Conservation (phyloP, 2,113 vertebrate genomes). For the Eurystomus gularis region DNA sequence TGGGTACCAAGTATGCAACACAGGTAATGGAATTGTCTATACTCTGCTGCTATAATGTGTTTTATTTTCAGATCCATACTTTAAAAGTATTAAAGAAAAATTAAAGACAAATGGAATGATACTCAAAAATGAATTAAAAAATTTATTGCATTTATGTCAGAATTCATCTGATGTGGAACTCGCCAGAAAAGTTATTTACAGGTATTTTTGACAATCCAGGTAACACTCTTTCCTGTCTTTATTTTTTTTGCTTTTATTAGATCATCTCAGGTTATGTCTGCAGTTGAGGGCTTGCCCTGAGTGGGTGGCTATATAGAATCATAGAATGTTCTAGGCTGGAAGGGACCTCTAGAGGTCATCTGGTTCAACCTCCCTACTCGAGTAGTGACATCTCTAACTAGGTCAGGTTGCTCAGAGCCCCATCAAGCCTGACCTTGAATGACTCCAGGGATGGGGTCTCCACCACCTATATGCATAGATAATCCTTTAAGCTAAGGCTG, state of each 20-base stretch:
- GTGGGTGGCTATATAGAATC: background rate
- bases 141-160: conserved; percentile 86
- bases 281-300: background rate
- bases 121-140: conserved; percentile 82
- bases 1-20: background rate
- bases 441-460: too few relatives aligned
- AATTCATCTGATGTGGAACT: conserved; percentile 79
- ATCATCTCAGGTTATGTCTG: background rate
- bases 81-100: conserved; percentile 80
- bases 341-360: too few relatives aligned
- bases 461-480: background rate
- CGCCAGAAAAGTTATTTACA: conserved; percentile 84
- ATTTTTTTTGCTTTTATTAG: background rate
- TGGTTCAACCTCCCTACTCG: too few relatives aligned
- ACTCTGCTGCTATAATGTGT: background rate
- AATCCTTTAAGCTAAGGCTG: background rate
- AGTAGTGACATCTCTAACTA: too few relatives aligned
- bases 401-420: too few relatives aligned
- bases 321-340: too few relatives aligned
- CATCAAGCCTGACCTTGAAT: too few relatives aligned
- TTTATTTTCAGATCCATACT: conserved; percentile 80
- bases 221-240: background rate
- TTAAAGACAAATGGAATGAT: conserved; percentile 80
- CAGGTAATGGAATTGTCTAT: background rate
- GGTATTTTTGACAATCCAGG: conserved; percentile 68